Base-by-base conservation (phyloP, 2,113 vertebrate species). In the Microtus ochrogaster region DNA sequence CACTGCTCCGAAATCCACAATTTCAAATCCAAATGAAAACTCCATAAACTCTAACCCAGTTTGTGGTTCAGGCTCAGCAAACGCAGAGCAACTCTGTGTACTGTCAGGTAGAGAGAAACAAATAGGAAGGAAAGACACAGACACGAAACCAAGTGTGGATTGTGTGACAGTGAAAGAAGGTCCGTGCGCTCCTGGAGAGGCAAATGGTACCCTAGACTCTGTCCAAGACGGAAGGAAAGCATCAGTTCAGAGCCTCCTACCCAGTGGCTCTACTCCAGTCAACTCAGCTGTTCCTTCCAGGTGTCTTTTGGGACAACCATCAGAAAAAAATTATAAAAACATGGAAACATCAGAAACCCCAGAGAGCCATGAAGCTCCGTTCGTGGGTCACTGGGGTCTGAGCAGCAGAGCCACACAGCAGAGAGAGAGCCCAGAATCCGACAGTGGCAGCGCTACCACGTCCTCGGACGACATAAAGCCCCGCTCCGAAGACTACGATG, bases 401-500 rank as follows among this genome's bases (percentile, higher is more conserved):
- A 97, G 79, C 95, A 94, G 98, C 66, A 93, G 88, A 47, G 96
- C 97, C 0, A 61, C 98, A 44, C 99, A 99, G 96, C 99, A 98
- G 85, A 99, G 99, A 97, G 99, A 99, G 96, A 99, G 99, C 91
- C 99, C 99, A 0, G 99, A 99, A 90, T 99, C 99, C 0, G 99
- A 99, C 97, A 99, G 99, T 0, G 99, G 98, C 97, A 99, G 99
- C 96, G 99, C 99, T 44, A 99, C 99, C 73, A 99, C 99, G 2
- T 99, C 99, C 72, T 99, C 99, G 1, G 99, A 99, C 66, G 99
- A 99, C 97, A 99, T 99, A 97, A 99, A 99, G 98, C 99, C 99
- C 52, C 98, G 99, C 92, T 99, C 99, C 0, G 99, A 99, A 98
- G 99, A 99, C 98, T 99, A 99, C 86, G 99, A 99, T 84, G 99